Conservation (phyloP, 2,797 vertebrate genomes). For the Decapterus maruadsi region DNA sequence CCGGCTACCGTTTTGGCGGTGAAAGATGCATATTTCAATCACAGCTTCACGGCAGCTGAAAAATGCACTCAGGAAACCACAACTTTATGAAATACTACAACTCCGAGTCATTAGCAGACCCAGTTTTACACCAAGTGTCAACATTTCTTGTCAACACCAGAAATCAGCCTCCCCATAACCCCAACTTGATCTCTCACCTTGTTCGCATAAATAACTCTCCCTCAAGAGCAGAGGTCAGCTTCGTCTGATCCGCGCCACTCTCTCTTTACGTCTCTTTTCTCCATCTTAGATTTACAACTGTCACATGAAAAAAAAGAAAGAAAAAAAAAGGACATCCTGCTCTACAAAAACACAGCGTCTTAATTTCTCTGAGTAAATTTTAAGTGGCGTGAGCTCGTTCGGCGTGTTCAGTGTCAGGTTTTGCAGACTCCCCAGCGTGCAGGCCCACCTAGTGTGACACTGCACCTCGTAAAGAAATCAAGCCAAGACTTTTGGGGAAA, state of each 20-base stretch:
- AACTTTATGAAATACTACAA: slow-evolving; percentile 39
- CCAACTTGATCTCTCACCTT: slow-evolving; percentile 75
- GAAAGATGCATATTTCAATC: slow-evolving; percentile 33
- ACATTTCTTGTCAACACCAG: slow-evolving; percentile 76
- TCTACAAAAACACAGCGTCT: slow-evolving; percentile 66
- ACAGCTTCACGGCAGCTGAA: slow-evolving; percentile 10
- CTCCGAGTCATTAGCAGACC: slow-evolving; percentile 49
- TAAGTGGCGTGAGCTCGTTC: slow-evolving; percentile 67
- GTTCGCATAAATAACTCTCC: slow-evolving; percentile 78
- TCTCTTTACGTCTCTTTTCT: slow-evolving; percentile 53
- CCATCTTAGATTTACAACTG: slow-evolving; percentile 74
- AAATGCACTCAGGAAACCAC: slow-evolving; percentile 29
- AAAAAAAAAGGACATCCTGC: slow-evolving; percentile 43
- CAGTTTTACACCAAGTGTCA: slow-evolving; percentile 72
- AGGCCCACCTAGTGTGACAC: slow-evolving; percentile 83
- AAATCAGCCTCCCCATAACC: slow-evolving; percentile 76
- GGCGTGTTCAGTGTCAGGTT: slow-evolving; percentile 79
- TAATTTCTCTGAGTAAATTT: slow-evolving; percentile 78
- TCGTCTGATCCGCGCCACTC: slow-evolving; percentile 50
- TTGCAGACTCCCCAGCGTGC: slow-evolving; percentile 77
- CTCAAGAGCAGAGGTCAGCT: slow-evolving; percentile 70
- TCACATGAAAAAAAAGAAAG: slow-evolving; percentile 54
- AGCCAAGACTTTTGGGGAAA: slow-evolving; percentile 67
- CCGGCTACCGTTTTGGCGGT: slow-evolving; percentile 30
- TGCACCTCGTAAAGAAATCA: slow-evolving; percentile 84